A percentile compares a stretch with the other conserved stretches of the same genome.
phyloP scores from a whole-genome alignment of 64 coral and sea anemone genomes.

The Stichodactyla helianthus region DNA sequence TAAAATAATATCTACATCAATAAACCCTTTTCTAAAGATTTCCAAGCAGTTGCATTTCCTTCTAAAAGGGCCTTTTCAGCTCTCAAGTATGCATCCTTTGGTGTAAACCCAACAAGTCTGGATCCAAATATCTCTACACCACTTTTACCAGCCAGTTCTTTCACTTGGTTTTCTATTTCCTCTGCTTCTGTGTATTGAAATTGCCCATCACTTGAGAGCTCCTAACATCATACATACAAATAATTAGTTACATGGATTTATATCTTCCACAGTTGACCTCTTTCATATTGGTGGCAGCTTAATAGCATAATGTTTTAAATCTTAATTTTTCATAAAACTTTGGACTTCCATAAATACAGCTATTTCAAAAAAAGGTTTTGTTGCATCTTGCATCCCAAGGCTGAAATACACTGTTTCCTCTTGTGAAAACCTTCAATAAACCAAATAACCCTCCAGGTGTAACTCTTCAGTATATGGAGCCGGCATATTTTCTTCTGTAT shows the following conservation, averaged over 20 bases:
- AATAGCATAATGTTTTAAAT: too few species aligned
- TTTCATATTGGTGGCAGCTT: too few species aligned
- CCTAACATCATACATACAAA: constrained; percentile 20
- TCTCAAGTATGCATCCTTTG: constrained; percentile 83
- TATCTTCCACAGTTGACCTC: too few species aligned
- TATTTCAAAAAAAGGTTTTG: too few species aligned
- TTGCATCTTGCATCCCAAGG: too few species aligned
- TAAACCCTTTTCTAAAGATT: constrained; percentile 29
- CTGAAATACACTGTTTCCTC: too few species aligned
- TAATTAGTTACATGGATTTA: background rate
- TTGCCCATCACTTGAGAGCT: constrained; percentile 55
- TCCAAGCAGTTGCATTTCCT: constrained; percentile 71
- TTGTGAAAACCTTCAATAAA: too few species aligned
- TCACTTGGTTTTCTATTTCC: constrained; percentile 56
- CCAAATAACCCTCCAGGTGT: too few species aligned
- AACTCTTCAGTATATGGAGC: too few species aligned
- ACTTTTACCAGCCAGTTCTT: constrained; percentile 40
- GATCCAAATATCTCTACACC: constrained; percentile 57
- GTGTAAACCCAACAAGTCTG: constrained; percentile 85
- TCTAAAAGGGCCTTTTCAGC: constrained; percentile 70
- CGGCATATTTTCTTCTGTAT: too few species aligned
- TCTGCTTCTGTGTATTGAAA: constrained; percentile 73
- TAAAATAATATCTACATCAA: background rate
- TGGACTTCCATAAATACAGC: too few species aligned
- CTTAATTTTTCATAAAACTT: too few species aligned